These are phyloP conservation scores for Clostera curtula DNA, from an alignment of 2,888 invertebrate species.

Conservation along the genomic window DNA sequence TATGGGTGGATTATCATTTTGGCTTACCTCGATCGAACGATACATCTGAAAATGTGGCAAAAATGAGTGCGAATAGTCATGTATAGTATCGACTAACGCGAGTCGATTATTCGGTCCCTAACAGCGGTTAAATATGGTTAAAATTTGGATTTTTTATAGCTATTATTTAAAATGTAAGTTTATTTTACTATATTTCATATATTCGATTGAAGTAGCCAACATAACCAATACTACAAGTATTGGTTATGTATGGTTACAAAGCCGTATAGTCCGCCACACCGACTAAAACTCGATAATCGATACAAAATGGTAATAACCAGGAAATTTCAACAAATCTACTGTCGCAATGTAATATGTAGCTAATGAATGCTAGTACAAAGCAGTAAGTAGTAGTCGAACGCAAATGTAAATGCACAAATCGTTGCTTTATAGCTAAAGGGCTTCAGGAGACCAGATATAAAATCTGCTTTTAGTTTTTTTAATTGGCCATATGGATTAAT, in stretches of 20 bases:
- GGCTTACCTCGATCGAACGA: conserved; percentile 63
- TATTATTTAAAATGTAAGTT: background rate
- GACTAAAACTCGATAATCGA: conserved; percentile 22
- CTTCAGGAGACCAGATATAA: no score
- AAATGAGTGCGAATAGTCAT: conserved; percentile 37
- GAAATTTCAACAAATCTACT: conserved; percentile 55
- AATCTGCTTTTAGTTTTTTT: no score
- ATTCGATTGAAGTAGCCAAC: no score
- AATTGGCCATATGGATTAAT: no score
- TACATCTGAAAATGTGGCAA: conserved; percentile 64
- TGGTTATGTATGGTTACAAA: no score
- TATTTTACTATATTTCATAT: no score
- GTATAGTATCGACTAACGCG: conserved; percentile 22
- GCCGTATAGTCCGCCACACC: conserved; percentile 7
- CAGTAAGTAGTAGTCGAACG: no score
- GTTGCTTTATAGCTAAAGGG: background rate
- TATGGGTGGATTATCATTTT: conserved; percentile 44
- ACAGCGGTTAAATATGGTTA: no score
- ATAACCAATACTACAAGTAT: no score
- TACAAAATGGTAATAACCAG: conserved; percentile 38
- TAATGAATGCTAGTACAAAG: conserved; percentile 55
- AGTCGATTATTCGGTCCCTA: background rate
- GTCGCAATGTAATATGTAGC: conserved; percentile 28
- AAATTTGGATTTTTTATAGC: no score
- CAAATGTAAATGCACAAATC: background rate